Percentiles rank a stretch among this genome's conserved stretches.
Conservation (phyloP, 1,140 invertebrate species). For the Pseudomyrmex flavicornis region DNA sequence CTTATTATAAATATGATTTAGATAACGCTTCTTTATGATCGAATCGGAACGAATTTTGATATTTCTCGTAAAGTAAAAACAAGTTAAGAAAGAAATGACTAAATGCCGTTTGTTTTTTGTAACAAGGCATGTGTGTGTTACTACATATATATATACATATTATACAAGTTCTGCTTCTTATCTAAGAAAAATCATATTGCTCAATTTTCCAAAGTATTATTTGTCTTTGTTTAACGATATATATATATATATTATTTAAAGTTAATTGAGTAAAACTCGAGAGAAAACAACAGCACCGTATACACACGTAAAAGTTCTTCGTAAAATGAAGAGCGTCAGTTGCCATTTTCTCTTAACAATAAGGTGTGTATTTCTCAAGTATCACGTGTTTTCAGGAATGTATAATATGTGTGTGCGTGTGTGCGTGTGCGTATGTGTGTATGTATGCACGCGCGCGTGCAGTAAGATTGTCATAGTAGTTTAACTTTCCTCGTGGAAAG, state of each 20-base stretch:
- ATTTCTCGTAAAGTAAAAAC: no score
- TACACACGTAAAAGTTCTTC: slow-evolving; percentile 22
- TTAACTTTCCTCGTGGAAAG: background rate
- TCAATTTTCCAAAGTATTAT: no score
- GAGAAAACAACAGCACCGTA: background rate
- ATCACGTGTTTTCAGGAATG: slow-evolving; percentile 6
- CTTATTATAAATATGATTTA: no score
- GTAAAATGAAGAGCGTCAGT: background rate
- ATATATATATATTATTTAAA: slow-evolving; percentile 11
- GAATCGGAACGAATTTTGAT: no score
- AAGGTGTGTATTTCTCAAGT: background rate
- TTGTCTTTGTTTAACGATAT: no score
- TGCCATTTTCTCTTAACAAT: slow-evolving; percentile 28
- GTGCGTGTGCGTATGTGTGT: background rate
- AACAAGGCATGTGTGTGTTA: no score
- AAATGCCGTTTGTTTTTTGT: no score
- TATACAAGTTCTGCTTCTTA: no score
- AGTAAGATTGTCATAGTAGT: slow-evolving; percentile 23
- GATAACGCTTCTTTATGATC: no score
- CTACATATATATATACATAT: no score
- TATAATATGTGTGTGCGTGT: background rate
- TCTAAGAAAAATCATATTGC: no score
- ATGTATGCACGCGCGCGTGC: slow-evolving; percentile 4
- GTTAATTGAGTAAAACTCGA: background rate
- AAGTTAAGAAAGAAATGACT: no score